Conservation (phyloP, 2,113 vertebrate species). For the Gobiocypris rarus region DNA sequence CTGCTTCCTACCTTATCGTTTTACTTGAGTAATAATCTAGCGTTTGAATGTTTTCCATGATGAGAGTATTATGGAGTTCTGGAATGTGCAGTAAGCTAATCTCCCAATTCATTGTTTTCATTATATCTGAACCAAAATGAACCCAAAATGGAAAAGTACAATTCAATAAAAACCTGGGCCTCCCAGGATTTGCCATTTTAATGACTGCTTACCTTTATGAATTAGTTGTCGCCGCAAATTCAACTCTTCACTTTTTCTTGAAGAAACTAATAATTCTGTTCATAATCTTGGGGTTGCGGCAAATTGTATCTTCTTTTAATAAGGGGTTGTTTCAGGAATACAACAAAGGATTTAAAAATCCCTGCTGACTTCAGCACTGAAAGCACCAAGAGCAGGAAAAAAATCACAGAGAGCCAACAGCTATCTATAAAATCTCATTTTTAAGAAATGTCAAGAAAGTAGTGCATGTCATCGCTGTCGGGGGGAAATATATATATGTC, state of each 20-base stretch:
- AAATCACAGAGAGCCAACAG: not conserved
- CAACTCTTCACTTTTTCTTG: slow-evolving; percentile 29
- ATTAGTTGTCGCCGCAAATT: slow-evolving; percentile 51
- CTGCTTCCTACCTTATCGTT: not conserved
- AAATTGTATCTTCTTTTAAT: slow-evolving; percentile 34
- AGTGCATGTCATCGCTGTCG: not conserved
- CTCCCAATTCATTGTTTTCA: slow-evolving; percentile 71
- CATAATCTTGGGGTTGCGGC: slow-evolving; percentile 30
- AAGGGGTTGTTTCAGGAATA: slow-evolving; percentile 12
- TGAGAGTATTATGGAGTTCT: slow-evolving; percentile 57
- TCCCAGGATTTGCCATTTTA: slow-evolving; percentile 68
- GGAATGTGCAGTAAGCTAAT: slow-evolving; percentile 69
- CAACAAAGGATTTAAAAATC: slow-evolving; percentile 1
- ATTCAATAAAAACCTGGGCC: slow-evolving; percentile 68
- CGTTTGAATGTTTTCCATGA: slow-evolving; percentile 60
- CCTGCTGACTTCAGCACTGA: not conserved
- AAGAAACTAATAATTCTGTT: slow-evolving; percentile 48
- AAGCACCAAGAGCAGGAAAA: not conserved
- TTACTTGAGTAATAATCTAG: slow-evolving; percentile 67
- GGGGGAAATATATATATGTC: too few relatives aligned
- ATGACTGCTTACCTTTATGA: slow-evolving; percentile 63
- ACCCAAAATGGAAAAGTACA: slow-evolving; percentile 61
- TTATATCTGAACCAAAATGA: slow-evolving; percentile 67
- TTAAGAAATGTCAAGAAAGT: slow-evolving; percentile 2
- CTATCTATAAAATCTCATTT: not conserved